phyloP scores from a whole-genome alignment of 2,113 vertebrate species.

The Micronycteris hirsuta region DNA sequence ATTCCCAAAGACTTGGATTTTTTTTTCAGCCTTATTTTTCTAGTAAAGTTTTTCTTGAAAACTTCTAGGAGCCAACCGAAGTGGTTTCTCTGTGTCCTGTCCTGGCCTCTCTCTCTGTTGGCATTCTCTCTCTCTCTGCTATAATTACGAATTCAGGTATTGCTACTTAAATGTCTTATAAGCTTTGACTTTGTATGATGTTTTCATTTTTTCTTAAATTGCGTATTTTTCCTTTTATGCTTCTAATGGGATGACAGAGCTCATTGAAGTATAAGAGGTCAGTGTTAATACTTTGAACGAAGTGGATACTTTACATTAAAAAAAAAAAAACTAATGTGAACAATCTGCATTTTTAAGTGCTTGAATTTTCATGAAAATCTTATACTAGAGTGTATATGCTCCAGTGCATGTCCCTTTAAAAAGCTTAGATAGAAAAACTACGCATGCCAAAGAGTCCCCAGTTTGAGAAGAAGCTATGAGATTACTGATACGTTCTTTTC shows the following conservation, averaged over 20 bases:
- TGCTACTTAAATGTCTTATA: conserved; percentile 34
- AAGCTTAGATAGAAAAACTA: neutral
- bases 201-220: conserved; percentile 71
- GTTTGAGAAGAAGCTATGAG: neutral
- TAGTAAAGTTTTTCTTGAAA: conserved; percentile 14
- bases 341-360: neutral
- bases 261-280: conserved; percentile 81
- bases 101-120: neutral
- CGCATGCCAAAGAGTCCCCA: conserved; percentile 29
- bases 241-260: conserved; percentile 82
- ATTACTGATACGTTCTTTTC: neutral
- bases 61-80: neutral
- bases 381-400: neutral
- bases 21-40: neutral
- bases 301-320: conserved; percentile 42
- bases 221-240: conserved; percentile 82
- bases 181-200: conserved; percentile 45
- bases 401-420: conserved; percentile 47
- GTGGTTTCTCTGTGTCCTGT: neutral
- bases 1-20: neutral
- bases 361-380: conserved; percentile 7
- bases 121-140: neutral
- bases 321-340: neutral
- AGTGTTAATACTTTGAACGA: conserved; percentile 73
- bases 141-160: neutral